Evolutionary conservation across 2,888 invertebrate species (phyloP).

Genomic region (Ectropis crepuscularia): DNA sequence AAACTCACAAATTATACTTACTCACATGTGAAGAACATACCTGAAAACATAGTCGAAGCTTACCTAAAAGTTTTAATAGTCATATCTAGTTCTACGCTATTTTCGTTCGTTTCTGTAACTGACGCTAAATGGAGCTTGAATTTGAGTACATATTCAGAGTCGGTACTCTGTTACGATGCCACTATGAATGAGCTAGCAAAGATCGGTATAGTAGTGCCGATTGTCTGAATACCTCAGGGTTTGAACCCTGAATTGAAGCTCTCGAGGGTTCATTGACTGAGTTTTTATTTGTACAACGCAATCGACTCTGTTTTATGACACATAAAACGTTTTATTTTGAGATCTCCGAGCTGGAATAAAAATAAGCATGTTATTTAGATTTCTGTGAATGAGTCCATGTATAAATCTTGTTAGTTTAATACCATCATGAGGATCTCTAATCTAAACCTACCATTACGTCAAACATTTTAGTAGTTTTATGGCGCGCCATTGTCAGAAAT

Average conservation of each 20-base stretch:
- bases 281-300: constrained; percentile 24
- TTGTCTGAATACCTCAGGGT: constrained; percentile 26
- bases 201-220: constrained; percentile 22
- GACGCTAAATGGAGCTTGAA: background rate
- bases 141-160: constrained; percentile 22
- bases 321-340: constrained; percentile 28
- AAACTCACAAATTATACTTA: no score
- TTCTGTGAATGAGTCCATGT: background rate
- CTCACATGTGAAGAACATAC: no score
- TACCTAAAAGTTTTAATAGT: no score
- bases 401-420: background rate
- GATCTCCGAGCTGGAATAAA: constrained; percentile 15
- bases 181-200: constrained; percentile 18
- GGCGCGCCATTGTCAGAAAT: no score
- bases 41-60: no score
- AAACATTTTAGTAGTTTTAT: no score
- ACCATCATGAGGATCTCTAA: no score
- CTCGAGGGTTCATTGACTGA: constrained; percentile 21
- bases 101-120: background rate
- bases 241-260: constrained; percentile 12
- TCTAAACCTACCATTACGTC: no score
- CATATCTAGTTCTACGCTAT: no score
- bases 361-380: constrained; percentile 8
- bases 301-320: constrained; percentile 25
- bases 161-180: constrained; percentile 26